Conservation (phyloP, 2,113 vertebrate genomes). For the Myotis davidii region DNA sequence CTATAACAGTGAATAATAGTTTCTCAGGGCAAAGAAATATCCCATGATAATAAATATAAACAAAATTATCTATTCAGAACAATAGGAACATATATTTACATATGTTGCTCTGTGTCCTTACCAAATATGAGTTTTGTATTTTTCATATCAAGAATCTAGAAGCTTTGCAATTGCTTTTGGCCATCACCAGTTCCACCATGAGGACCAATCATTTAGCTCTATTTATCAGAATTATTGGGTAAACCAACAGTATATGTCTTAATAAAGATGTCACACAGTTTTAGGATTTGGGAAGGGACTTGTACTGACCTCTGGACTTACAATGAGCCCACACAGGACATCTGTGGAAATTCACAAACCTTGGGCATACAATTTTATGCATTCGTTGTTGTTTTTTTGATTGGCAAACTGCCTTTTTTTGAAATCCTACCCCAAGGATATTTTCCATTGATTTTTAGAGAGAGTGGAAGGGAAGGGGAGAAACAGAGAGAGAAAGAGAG, state of each 20-base stretch:
- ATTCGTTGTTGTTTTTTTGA: not conserved
- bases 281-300: not conserved
- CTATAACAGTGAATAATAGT: not conserved
- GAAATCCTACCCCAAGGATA: too few relatives aligned
- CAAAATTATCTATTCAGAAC: slow-evolving; percentile 28
- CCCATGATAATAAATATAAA: not conserved
- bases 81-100: not conserved
- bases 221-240: not conserved
- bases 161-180: not conserved
- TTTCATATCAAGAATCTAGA: not conserved
- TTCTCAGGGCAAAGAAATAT: not conserved
- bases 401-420: too few relatives aligned
- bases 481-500: too few relatives aligned
- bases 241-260: not conserved
- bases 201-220: not conserved
- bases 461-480: too few relatives aligned
- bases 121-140: not conserved
- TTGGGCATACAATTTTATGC: not conserved
- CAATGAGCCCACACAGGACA: not conserved
- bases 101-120: not conserved
- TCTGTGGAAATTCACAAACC: not conserved
- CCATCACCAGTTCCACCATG: not conserved
- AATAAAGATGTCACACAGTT: not conserved
- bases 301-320: not conserved
- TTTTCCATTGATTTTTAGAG: too few relatives aligned